Evolutionary conservation across 2,797 vertebrate species (phyloP).

Genomic region (Crotalus adamanteus): DNA sequence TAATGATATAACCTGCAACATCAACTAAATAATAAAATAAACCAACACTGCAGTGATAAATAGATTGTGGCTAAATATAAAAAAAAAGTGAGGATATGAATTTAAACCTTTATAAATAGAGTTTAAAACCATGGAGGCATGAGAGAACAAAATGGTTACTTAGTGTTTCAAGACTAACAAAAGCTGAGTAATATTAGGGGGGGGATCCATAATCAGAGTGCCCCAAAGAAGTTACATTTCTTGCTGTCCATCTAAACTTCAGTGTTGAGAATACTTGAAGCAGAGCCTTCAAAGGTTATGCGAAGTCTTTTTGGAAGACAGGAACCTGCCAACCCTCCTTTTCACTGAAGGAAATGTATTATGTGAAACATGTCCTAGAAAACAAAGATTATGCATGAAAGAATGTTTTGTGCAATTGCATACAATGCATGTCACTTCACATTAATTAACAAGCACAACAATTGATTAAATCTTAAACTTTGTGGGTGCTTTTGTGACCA

Average conservation of each 20-base stretch:
- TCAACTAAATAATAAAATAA: neutral
- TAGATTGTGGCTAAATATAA: neutral
- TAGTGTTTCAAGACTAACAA: neutral
- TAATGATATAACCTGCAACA: neutral
- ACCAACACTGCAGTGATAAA: neutral
- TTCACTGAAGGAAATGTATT: neutral
- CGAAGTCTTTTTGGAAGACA: neutral
- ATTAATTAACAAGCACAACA: neutral
- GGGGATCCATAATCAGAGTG: neutral
- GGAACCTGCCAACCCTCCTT: neutral
- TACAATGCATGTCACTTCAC: neutral
- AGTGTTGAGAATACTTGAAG: neutral
- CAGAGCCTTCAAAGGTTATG: neutral
- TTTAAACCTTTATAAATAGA: neutral
- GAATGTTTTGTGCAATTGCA: neutral
- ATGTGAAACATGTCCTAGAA: neutral
- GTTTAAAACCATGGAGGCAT: neutral
- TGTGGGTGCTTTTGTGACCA: neutral
- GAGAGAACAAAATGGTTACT: neutral
- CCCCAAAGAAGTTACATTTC: neutral
- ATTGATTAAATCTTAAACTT: conserved; percentile 4
- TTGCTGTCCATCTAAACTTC: neutral
- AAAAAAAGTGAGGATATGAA: neutral
- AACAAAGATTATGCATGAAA: neutral
- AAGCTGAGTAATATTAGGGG: neutral